A percentile compares a stretch with the other conserved stretches of the same genome.
Evolutionary conservation across 2,797 vertebrate species (phyloP).

Genomic region (Anas acuta): DNA sequence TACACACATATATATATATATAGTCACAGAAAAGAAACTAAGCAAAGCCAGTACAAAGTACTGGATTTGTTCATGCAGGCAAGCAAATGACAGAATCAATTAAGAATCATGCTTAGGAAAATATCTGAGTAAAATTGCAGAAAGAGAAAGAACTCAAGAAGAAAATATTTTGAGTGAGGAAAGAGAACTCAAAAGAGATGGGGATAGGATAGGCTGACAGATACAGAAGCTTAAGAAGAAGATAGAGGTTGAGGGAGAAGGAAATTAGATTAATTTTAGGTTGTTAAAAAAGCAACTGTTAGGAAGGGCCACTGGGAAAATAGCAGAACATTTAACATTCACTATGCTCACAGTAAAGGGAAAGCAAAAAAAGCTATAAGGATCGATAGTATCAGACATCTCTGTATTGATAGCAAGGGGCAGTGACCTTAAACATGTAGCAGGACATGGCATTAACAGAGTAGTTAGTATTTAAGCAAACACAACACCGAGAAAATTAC

Average conservation of each 20-base stretch:
- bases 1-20: constrained; percentile 45
- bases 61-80: constrained; percentile 86
- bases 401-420: constrained; percentile 49
- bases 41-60: constrained; percentile 73
- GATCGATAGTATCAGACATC: constrained; percentile 40
- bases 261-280: constrained; percentile 59
- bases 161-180: background rate
- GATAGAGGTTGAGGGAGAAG: constrained; percentile 40
- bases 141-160: background rate
- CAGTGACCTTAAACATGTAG: constrained; percentile 63
- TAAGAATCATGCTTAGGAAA: constrained; percentile 75
- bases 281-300: constrained; percentile 66
- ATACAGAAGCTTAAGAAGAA: constrained; percentile 30
- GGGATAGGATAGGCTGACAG: constrained; percentile 45
- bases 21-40: constrained; percentile 73
- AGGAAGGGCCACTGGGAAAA: constrained; percentile 30
- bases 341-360: constrained; percentile 52
- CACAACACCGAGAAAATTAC: constrained; percentile 72
- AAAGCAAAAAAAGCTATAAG: constrained; percentile 62
- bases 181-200: background rate
- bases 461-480: constrained; percentile 73
- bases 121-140: background rate
- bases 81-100: constrained; percentile 77
- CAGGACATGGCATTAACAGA: constrained; percentile 67
- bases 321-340: constrained; percentile 65